Evolutionary conservation across 2,797 vertebrate species (phyloP).

Genomic region (Sternotherus odoratus): DNA sequence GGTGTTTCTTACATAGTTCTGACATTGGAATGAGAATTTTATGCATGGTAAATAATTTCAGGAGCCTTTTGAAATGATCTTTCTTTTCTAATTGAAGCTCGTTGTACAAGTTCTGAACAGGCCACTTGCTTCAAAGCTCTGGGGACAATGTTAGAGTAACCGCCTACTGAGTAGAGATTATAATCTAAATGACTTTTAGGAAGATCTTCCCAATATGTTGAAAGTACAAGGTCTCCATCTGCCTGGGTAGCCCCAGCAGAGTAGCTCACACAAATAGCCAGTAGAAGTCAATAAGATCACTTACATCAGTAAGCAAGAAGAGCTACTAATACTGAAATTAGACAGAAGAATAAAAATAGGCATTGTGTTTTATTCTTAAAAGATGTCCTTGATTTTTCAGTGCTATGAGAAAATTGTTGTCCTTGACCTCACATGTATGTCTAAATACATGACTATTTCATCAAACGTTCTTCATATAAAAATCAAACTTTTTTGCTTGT

Average conservation of each 20-base stretch:
- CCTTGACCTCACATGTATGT: neutral
- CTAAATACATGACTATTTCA: neutral
- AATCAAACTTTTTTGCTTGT: neutral
- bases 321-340: neutral
- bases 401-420: neutral
- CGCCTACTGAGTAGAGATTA: neutral
- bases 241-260: neutral
- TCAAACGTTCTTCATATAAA: neutral
- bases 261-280: neutral
- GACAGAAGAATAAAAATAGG: neutral
- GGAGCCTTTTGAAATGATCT: neutral
- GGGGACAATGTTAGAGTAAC: neutral
- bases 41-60: neutral
- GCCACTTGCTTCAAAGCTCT: neutral
- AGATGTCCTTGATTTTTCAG: neutral
- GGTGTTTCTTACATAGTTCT: neutral
- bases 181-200: neutral
- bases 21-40: neutral
- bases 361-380: neutral
- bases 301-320: neutral
- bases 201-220: neutral
- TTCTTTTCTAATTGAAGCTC: neutral
- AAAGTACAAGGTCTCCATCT: neutral
- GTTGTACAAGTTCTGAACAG: neutral
- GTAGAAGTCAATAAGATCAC: neutral